Conservation (phyloP, 2,113 vertebrate species). For the Smithornis capensis region DNA sequence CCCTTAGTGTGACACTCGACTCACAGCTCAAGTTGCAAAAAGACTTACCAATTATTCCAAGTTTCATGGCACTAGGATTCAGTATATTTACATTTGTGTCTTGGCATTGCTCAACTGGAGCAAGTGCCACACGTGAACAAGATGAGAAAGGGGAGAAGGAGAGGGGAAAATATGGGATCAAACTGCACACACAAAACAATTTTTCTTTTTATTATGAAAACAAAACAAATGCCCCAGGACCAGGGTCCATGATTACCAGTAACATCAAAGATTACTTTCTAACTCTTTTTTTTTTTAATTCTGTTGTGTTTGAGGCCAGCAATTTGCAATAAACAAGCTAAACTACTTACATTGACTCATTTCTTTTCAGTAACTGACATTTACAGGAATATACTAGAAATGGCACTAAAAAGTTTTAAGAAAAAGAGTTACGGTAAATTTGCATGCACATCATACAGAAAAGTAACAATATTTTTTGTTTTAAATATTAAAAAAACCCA, state of each 20-base stretch:
- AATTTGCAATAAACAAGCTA: conserved; percentile 80
- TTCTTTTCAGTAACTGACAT: conserved; percentile 80
- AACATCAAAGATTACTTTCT: conserved; percentile 86
- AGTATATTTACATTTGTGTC: accelerated
- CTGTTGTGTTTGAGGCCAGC: conserved; percentile 75
- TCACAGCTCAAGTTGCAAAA: background rate
- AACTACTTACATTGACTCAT: conserved; percentile 80
- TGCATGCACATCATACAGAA: conserved; percentile 96
- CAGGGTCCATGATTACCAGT: conserved; percentile 88
- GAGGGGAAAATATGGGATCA: background rate
- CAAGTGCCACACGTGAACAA: background rate
- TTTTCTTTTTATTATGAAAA: conserved; percentile 94
- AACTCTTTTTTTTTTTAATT: conserved; percentile 48
- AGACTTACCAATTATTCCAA: background rate
- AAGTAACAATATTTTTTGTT: conserved; percentile 71
- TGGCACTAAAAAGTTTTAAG: conserved; percentile 87
- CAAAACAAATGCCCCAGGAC: conserved; percentile 83
- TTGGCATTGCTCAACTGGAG: background rate
- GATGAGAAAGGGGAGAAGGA: background rate
- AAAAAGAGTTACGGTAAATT: conserved; percentile 89
- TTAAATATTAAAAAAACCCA: conserved; percentile 84
- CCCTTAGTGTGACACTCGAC: accelerated
- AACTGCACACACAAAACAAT: conserved; percentile 33
- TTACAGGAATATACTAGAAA: conserved; percentile 86
- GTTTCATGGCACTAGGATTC: background rate